A percentile compares a stretch with the other conserved stretches of the same genome.
Conservation (phyloP, 1,140 invertebrate genomes). For the Metaphire vulgaris region DNA sequence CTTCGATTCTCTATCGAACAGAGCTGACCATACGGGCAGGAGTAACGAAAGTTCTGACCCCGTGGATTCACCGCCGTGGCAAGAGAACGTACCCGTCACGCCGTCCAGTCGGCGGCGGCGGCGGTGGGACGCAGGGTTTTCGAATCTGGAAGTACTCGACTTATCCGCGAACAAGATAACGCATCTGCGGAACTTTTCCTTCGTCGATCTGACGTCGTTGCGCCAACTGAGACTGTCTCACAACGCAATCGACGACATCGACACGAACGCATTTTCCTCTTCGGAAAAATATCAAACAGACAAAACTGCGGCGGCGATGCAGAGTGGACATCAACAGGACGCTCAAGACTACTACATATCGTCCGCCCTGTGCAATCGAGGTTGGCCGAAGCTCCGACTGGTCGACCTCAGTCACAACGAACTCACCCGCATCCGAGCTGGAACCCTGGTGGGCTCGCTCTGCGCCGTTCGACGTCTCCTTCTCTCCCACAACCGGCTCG, state of each 20-base stretch:
- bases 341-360: not conserved
- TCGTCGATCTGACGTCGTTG: not conserved
- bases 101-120: too few species aligned
- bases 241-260: not conserved
- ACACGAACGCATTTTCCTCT: not conserved
- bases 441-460: not conserved
- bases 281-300: not conserved
- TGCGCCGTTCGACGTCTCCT: not conserved
- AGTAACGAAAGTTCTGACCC: not conserved
- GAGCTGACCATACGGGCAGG: too few species aligned
- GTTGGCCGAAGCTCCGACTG: not conserved
- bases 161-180: not conserved
- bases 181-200: not conserved
- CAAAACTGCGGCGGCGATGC: not conserved
- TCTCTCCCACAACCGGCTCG: slow-evolving; percentile 18
- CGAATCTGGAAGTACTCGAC: not conserved
- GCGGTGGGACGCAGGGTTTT: too few species aligned
- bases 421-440: not conserved
- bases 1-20: too few species aligned
- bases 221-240: not conserved
- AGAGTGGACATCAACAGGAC: not conserved
- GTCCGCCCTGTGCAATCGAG: not conserved
- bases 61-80: too few species aligned
- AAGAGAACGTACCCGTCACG: too few species aligned
- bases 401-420: not conserved